phyloP scores from a whole-genome alignment of 2,888 invertebrate species.

The Ennomos quercinarius region DNA sequence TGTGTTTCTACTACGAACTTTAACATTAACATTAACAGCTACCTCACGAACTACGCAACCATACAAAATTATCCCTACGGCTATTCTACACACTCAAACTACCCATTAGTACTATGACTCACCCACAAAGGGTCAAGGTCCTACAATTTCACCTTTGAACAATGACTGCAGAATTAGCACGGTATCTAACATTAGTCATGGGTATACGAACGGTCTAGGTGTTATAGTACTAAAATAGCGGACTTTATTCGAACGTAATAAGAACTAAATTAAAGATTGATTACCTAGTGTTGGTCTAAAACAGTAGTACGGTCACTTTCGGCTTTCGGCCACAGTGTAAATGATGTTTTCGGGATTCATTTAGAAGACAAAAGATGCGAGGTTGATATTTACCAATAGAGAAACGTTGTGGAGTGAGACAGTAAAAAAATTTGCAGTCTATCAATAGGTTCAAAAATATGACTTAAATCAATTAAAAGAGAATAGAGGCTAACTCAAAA shows the following conservation, averaged over 20 bases:
- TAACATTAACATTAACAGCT: slow-evolving; percentile 13
- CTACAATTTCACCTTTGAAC: slow-evolving; percentile 34
- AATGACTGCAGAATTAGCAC: slow-evolving; percentile 53
- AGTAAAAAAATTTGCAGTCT: too few species aligned
- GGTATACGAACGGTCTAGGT: slow-evolving; percentile 48
- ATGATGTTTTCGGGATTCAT: too few species aligned
- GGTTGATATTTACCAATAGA: too few species aligned
- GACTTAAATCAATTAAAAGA: too few species aligned
- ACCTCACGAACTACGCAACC: slow-evolving; percentile 14
- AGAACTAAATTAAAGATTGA: slow-evolving; percentile 11
- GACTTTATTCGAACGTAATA: slow-evolving; percentile 12
- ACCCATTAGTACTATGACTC: slow-evolving; percentile 33
- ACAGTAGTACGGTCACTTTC: background rate
- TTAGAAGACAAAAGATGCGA: too few species aligned
- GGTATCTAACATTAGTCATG: slow-evolving; percentile 65
- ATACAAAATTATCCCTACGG: slow-evolving; percentile 12
- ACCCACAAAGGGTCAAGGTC: slow-evolving; percentile 48
- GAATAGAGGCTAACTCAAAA: too few species aligned
- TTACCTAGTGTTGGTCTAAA: slow-evolving; percentile 13
- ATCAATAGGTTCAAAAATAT: too few species aligned
- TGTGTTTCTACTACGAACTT: slow-evolving; percentile 10
- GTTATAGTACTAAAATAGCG: slow-evolving; percentile 31
- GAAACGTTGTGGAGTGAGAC: too few species aligned
- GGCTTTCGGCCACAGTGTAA: background rate
- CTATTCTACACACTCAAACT: slow-evolving; percentile 15